Base-by-base conservation (phyloP, 2,888 invertebrate species). In the Luffia ferchaultella region DNA sequence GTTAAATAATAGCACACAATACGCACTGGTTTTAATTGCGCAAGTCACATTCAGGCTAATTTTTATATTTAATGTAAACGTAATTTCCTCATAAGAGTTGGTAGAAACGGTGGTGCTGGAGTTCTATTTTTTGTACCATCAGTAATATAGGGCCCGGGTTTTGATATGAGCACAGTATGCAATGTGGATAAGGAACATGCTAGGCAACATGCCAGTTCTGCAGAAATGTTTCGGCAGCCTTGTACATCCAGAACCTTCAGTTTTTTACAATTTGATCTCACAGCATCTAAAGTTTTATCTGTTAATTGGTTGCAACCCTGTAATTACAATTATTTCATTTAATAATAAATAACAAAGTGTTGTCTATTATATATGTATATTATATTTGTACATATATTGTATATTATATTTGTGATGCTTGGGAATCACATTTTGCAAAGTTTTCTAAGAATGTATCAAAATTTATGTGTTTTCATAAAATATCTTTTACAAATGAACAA, bases 301-400 rank as follows among this genome's bases (percentile, higher is more conserved):
- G 89, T 89, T 19, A 90, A 65, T 60, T 85, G 84, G 57, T 85
- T 86, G 65, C 89, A 89, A 52, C 86, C 86, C 86, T 89, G 77
- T 17, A 79, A 80, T 50, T 53, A 44, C 48, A 40, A 45, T 40
- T 40, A 46, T 18, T 15, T 46, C 20, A 15, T 30, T n/a, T 40
- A 18, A 17, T n/a, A n/a, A n/a, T n/a, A n/a, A n/a, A n/a, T n/a
- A n/a, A n/a, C n/a, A n/a, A n/a, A n/a, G n/a, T n/a, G n/a, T n/a
- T n/a, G n/a, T n/a, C n/a, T n/a, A n/a, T n/a, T n/a, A n/a, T n/a
- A n/a, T n/a, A n/a, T n/a, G n/a, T 30, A 30, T 3, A 30, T 7
- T 30, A 30, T 30, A 30, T 30, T 30, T 30, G 30, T 30, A 7
- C 30, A 30, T 30, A 3, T 30, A 30, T 30, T 7, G 3, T 30